These are phyloP conservation scores for Neogobius melanostomus DNA, from an alignment of 2,113 vertebrate genomes.

Conservation along the genomic window DNA sequence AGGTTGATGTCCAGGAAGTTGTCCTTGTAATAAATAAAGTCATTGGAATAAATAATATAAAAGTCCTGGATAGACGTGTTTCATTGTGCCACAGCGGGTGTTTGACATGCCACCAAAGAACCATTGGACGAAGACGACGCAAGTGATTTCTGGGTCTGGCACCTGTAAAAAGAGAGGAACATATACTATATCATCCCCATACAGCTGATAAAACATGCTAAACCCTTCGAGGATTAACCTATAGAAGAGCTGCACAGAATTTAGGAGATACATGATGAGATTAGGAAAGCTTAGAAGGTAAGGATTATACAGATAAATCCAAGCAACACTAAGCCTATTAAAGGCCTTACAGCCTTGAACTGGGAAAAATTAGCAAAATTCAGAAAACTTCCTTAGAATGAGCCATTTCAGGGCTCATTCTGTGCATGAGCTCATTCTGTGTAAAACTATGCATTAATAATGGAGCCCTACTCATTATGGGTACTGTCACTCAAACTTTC, in stretches of 20 bases:
- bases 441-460: too few relatives aligned
- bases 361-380: background rate
- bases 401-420: too few relatives aligned
- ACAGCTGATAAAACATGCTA: background rate
- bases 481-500: too few relatives aligned
- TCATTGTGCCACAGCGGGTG: constrained; percentile 56
- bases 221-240: constrained; percentile 25
- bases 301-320: constrained; percentile 64
- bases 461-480: too few relatives aligned
- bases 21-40: background rate
- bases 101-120: constrained; percentile 78
- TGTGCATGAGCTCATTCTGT: too few relatives aligned
- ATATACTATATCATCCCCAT: background rate
- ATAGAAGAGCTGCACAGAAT: background rate
- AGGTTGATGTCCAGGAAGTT: background rate
- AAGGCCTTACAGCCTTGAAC: background rate
- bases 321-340: constrained; percentile 39
- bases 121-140: constrained; percentile 81
- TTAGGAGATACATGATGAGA: constrained; percentile 46
- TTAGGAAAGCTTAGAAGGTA: constrained; percentile 38
- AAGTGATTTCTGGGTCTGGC: constrained; percentile 82
- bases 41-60: constrained; percentile 29
- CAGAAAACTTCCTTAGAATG: too few relatives aligned
- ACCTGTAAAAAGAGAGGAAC: constrained; percentile 74
- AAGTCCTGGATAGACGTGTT: constrained; percentile 19